Base-by-base conservation (phyloP, 2,888 invertebrate genomes). In the Lithosia quadra region DNA sequence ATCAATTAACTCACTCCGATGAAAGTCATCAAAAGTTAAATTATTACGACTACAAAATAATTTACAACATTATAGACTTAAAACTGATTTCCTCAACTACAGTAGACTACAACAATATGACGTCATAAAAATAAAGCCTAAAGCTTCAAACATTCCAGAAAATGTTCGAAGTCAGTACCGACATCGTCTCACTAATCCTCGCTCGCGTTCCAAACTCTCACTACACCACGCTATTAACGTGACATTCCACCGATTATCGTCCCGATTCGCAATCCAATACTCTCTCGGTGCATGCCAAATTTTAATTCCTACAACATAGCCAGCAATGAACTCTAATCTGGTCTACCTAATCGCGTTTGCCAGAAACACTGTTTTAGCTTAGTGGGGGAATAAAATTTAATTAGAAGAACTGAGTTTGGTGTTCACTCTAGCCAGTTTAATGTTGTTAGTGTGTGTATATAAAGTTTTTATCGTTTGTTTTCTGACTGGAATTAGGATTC, bases 381-480 rank as follows among this genome's bases (percentile, higher is more conserved):
- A 65, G 74, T 68, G 64, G 67, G 67, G 58, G 68, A 71, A 77
- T 81, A 79, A 79, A 80, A 81, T 81, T 63, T 74, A 76, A 80
- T 81, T 77, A 76, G 71, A 64, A 63, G 58, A 74, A 71, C 65
- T 69, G 67, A 68, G 72, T 79, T 71, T 73, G 64, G 75, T 68
- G 73, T 73, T 80, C 71, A 58, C 74, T 78, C 67, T 69, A 73
- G 75, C 57, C 63, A 53, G 68, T 69, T 72, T 74, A 78, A 76
- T 72, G 64, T 62, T 36, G 71, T 81, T 81, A 77, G 68, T 49
- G 22, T 60, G 10, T 67, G 55, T 71, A 71, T 75, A 72, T 77
- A 65, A 49, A 72, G 68, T 72, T 81, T 71, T 73, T 81, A 79
- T 74, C 53, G 73, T 74, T 75, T 67, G 68, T 63, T 67, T 68